A percentile compares a stretch with the other conserved stretches of the same genome.
These are phyloP conservation scores for Tinea pellionella DNA, from an alignment of 2,888 invertebrate species.

Conservation along the genomic window DNA sequence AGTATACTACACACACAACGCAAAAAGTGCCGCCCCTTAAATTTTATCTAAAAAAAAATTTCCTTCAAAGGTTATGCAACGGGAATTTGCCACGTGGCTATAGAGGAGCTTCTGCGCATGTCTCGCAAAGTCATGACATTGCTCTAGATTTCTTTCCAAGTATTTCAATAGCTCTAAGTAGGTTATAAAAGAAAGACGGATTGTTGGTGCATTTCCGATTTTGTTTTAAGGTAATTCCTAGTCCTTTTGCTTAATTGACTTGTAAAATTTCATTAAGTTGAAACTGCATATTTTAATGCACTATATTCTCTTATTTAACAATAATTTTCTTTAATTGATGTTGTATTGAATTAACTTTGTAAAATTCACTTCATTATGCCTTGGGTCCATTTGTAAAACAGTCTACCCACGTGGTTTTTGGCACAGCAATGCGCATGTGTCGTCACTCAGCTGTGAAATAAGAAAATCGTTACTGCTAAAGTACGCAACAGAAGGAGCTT, in stretches of 20 bases:
- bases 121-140: constrained; percentile 27
- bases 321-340: no score
- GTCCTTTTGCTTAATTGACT: no score
- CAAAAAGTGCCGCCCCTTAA: neutral
- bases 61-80: constrained; percentile 62
- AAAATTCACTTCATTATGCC: no score
- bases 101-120: constrained; percentile 12
- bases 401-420: constrained; percentile 43
- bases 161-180: neutral
- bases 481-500: neutral
- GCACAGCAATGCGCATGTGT: constrained; percentile 46
- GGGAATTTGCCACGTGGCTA: constrained; percentile 55
- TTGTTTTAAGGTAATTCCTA: neutral
- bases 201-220: neutral
- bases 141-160: constrained; percentile 21
- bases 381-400: neutral
- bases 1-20: no score
- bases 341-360: no score
- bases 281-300: no score
- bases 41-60: neutral
- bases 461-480: constrained; percentile 61
- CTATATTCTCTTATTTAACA: no score
- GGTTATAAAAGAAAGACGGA: neutral
- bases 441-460: constrained; percentile 51
- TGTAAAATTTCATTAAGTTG: no score